Evolutionary conservation across 1,140 invertebrate genomes (phyloP).

Genomic region (Cotesia typhae): DNA sequence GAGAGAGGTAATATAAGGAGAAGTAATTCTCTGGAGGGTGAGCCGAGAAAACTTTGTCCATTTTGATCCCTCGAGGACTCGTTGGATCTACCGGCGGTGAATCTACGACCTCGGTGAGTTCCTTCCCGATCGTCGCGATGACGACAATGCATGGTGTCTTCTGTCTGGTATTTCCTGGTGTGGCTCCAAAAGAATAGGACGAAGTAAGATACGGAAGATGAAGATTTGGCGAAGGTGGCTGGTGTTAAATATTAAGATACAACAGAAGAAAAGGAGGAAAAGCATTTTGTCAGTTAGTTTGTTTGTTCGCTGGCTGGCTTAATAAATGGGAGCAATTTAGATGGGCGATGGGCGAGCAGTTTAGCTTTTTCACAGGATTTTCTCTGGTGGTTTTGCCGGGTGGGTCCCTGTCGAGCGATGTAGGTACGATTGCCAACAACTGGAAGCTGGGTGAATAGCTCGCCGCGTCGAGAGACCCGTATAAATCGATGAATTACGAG

Average conservation of each 20-base stretch:
- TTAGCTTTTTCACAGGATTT: conserved; percentile 25
- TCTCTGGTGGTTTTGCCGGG: conserved; percentile 6
- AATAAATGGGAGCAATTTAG: conserved; percentile 21
- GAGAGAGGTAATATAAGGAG: conserved; percentile 5
- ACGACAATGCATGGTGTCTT: conserved; percentile 31
- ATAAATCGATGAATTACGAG: conserved; percentile 45
- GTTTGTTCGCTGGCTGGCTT: neutral
- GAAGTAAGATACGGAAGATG: neutral
- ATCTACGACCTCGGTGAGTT: conserved; percentile 35
- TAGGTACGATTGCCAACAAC: conserved; percentile 29
- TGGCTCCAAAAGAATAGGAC: neutral
- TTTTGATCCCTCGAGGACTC: conserved; percentile 56
- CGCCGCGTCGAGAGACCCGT: conserved; percentile 30
- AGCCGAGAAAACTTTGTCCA: conserved; percentile 57
- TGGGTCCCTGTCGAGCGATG: conserved; percentile 20
- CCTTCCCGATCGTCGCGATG: conserved; percentile 36
- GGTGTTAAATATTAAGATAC: neutral
- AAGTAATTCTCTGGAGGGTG: conserved; percentile 30
- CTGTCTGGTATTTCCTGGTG: neutral
- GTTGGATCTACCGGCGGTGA: conserved; percentile 21
- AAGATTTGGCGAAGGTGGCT: no score
- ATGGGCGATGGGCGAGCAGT: conserved; percentile 1
- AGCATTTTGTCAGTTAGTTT: neutral
- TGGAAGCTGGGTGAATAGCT: conserved; percentile 35
- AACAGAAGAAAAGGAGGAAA: neutral